phyloP scores from a whole-genome alignment of 1,140 invertebrate species.

The Drosophila fuyamai region DNA sequence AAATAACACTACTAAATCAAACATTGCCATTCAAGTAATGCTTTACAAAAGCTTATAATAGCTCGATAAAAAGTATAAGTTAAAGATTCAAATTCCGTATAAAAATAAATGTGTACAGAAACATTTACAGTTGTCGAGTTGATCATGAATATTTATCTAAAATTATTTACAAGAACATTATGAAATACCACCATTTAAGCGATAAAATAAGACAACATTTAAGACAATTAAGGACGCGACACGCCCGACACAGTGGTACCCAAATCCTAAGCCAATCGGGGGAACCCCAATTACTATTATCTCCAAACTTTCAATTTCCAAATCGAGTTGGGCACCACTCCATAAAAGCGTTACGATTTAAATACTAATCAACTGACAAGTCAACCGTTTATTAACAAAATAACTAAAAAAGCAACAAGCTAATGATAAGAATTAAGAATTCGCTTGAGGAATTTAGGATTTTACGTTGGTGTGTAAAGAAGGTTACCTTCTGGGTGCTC shows the following conservation, averaged over 20 bases:
- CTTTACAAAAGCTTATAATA: too few species aligned
- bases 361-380: conserved; percentile 8
- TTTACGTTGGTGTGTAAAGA: background rate
- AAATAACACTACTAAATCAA: too few species aligned
- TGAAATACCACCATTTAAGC: background rate
- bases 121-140: background rate
- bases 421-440: background rate
- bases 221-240: conserved; percentile 48
- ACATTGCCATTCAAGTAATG: too few species aligned
- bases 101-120: background rate
- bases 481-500: conserved; percentile 46
- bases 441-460: background rate
- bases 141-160: background rate
- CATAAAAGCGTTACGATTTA: conserved; percentile 11
- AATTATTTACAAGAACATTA: background rate
- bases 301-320: background rate
- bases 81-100: too few species aligned
- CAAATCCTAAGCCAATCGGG: conserved; percentile 28
- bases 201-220: background rate
- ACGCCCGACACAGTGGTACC: conserved; percentile 44
- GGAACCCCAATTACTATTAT: background rate
- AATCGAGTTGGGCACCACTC: conserved; percentile 42
- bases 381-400: conserved; percentile 50
- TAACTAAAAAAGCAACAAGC: background rate
- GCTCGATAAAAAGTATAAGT: too few species aligned